Percentiles rank a stretch among this genome's conserved stretches.
Evolutionary conservation across 2,113 vertebrate species (phyloP).

Genomic region (Arothron firmamentum): DNA sequence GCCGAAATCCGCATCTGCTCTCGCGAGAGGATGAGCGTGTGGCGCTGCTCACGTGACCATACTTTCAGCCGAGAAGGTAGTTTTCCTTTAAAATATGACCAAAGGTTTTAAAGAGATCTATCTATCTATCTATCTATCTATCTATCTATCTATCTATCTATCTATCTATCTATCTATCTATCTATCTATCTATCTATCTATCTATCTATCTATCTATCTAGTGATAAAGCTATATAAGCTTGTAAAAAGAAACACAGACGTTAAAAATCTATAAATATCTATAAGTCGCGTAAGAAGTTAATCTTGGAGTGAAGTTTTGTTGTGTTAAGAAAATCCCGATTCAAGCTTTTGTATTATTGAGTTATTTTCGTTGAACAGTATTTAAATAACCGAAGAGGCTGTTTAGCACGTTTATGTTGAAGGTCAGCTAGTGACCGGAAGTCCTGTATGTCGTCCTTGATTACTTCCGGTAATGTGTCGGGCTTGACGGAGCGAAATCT

Average conservation of each 20-base stretch:
- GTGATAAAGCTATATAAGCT: too few relatives aligned
- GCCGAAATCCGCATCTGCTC: slow-evolving; percentile 57
- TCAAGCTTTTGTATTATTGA: too few relatives aligned
- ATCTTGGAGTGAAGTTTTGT: too few relatives aligned
- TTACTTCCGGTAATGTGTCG: neutral
- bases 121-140: too few relatives aligned
- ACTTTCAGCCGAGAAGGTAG: neutral
- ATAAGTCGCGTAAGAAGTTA: too few relatives aligned
- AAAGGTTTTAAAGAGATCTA: neutral
- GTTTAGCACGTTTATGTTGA: slow-evolving; percentile 41
- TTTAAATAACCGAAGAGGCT: neutral
- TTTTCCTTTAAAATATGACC: neutral
- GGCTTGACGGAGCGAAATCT: slow-evolving; percentile 72
- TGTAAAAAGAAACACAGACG: too few relatives aligned
- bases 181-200: too few relatives aligned
- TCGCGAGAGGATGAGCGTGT: slow-evolving; percentile 61
- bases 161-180: too few relatives aligned
- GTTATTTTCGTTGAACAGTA: neutral
- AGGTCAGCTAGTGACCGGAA: slow-evolving; percentile 14
- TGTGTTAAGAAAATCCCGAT: too few relatives aligned
- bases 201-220: too few relatives aligned
- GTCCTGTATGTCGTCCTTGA: slow-evolving; percentile 12
- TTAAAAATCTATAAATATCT: too few relatives aligned
- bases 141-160: too few relatives aligned
- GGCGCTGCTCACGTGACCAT: slow-evolving; percentile 62